Conservation (phyloP, 2,797 vertebrate genomes). For the Hyperoplus lanceolatus region DNA sequence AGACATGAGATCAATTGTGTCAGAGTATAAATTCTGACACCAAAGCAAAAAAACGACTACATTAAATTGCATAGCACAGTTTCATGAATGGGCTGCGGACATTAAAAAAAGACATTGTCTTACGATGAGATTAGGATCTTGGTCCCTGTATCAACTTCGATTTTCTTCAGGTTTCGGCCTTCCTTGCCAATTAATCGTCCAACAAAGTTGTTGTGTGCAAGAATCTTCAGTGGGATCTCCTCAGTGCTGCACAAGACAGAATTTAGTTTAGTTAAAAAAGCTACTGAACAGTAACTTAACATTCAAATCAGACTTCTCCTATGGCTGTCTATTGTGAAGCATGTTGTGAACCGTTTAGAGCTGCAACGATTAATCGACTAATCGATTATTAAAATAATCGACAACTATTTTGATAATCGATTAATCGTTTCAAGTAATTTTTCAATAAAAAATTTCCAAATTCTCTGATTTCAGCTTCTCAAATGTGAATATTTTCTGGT, state of each 20-base stretch:
- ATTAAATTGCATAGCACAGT: neutral
- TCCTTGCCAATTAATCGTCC: slow-evolving; percentile 98
- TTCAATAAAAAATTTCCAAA: too few species aligned
- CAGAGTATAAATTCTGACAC: neutral
- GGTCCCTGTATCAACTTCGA: slow-evolving; percentile 96
- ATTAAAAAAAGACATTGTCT: slow-evolving; percentile 61
- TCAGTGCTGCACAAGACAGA: slow-evolving; percentile 89
- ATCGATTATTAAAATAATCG: too few species aligned
- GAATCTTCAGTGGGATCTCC: slow-evolving; percentile 97
- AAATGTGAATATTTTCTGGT: too few species aligned
- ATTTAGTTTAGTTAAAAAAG: neutral
- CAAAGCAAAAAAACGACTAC: neutral
- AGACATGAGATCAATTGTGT: neutral
- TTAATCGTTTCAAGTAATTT: too few species aligned
- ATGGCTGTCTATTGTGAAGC: neutral
- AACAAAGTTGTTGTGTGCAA: slow-evolving; percentile 99
- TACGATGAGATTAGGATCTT: slow-evolving; percentile 99
- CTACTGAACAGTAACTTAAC: neutral
- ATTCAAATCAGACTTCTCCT: neutral
- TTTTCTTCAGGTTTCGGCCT: slow-evolving; percentile 98
- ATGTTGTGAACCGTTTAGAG: neutral
- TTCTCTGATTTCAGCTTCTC: too few species aligned
- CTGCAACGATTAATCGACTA: too few species aligned
- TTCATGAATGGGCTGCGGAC: slow-evolving; percentile 2
- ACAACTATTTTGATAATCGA: too few species aligned